Percentiles rank a stretch among this genome's conserved stretches.
Evolutionary conservation across 2,797 vertebrate species (phyloP).

Genomic region (Ibycter americanus): DNA sequence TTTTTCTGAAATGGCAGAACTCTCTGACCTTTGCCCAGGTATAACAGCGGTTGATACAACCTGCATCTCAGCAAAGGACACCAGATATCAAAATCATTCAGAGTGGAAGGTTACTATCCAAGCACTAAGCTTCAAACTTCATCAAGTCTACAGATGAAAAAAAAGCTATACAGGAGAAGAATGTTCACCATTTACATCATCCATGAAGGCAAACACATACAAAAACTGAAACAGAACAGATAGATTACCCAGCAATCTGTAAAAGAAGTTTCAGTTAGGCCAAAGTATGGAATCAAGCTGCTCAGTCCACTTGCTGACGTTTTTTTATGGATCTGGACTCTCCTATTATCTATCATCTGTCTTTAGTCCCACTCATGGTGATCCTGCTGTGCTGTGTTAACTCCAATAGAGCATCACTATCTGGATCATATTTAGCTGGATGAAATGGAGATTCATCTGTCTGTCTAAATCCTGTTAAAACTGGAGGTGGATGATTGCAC

Average conservation of each 20-base stretch:
- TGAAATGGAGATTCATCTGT: background rate
- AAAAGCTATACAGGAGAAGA: background rate
- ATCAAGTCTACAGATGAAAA: background rate
- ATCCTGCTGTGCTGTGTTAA: background rate
- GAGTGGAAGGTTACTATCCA: slow-evolving; percentile 4
- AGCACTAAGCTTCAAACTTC: background rate
- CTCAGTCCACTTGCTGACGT: background rate
- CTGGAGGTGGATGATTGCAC: background rate
- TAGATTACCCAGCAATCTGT: slow-evolving; percentile 9
- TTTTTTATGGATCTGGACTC: background rate
- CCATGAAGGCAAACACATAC: background rate
- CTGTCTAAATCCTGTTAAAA: background rate
- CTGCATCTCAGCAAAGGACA: background rate
- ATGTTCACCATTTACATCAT: slow-evolving; percentile 12
- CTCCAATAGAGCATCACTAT: background rate
- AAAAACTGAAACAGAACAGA: slow-evolving; percentile 36
- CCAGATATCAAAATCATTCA: background rate
- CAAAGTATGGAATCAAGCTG: background rate
- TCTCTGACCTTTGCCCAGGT: background rate
- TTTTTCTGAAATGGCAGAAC: background rate
- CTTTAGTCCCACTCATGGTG: background rate
- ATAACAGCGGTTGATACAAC: background rate
- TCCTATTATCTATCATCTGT: background rate
- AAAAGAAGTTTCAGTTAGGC: background rate
- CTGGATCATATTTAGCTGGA: background rate